A percentile compares a stretch with the other conserved stretches of the same genome.
These are phyloP conservation scores for Crotalus viridis DNA, from an alignment of 2,113 vertebrate genomes.

Conservation along the genomic window DNA sequence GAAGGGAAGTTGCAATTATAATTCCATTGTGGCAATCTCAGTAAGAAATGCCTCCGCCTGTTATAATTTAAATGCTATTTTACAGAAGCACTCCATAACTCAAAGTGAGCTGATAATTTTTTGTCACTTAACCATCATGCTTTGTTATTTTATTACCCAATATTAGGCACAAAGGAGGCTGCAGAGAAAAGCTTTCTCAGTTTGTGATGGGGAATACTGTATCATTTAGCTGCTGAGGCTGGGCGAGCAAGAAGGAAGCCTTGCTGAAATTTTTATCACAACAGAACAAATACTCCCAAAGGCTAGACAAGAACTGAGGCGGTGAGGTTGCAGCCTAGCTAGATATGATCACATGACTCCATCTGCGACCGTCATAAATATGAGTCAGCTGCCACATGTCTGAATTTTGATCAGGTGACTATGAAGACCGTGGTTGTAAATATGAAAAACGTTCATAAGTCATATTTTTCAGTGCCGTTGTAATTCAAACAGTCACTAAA, in stretches of 20 bases:
- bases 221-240: neutral
- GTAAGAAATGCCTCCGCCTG: conserved; percentile 57
- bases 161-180: neutral
- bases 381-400: neutral
- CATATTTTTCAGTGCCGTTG: neutral
- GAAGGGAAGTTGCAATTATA: conserved; percentile 58
- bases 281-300: conserved; percentile 30
- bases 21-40: conserved; percentile 57
- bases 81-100: conserved; percentile 47
- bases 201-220: neutral
- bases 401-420: neutral
- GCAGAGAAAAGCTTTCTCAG: neutral
- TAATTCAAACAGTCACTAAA: neutral
- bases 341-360: conserved; percentile 14
- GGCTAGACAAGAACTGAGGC: conserved; percentile 30
- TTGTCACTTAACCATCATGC: conserved; percentile 47
- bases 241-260: fast-evolving
- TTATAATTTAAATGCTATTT: conserved; percentile 44
- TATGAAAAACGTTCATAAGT: neutral
- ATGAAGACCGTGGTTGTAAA: neutral
- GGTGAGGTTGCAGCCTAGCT: conserved; percentile 67
- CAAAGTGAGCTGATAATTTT: conserved; percentile 49
- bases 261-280: fast-evolving
- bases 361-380: neutral
- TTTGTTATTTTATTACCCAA: conserved; percentile 33